Percentiles rank a stretch among this genome's conserved stretches.
phyloP scores from a whole-genome alignment of 1,140 invertebrate genomes.

The Pemphigus obesinymphae region DNA sequence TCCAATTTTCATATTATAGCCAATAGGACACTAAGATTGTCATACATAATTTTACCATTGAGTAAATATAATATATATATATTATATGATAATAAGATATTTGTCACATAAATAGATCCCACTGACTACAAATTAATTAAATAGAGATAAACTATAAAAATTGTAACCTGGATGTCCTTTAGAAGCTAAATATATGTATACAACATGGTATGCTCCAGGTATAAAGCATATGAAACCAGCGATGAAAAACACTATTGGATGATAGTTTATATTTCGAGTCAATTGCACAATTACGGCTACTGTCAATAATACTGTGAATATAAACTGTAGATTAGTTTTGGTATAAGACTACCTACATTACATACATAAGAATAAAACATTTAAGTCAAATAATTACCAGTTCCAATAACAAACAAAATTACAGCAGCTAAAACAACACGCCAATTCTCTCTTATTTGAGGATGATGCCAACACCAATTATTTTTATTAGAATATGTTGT shows the following conservation, averaged over 20 bases:
- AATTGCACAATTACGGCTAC: constrained; percentile 43
- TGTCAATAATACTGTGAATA: constrained; percentile 43
- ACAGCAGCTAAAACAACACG: constrained; percentile 74
- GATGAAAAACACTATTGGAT: constrained; percentile 74
- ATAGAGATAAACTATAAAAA: constrained; percentile 75
- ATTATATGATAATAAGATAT: neutral
- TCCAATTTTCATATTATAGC: neutral
- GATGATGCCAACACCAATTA: constrained; percentile 71
- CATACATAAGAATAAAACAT: neutral
- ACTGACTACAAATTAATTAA: constrained; percentile 59
- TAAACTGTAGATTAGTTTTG: constrained; percentile 1
- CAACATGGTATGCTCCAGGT: constrained; percentile 74
- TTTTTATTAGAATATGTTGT: constrained; percentile 48
- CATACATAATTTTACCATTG: neutral
- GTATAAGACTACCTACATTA: neutral
- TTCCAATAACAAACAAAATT: constrained; percentile 67
- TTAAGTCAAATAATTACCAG: constrained; percentile 56
- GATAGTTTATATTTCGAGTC: constrained; percentile 58
- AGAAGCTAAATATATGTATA: constrained; percentile 77
- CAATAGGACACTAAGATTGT: neutral
- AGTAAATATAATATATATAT: neutral
- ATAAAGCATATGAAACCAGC: constrained; percentile 77
- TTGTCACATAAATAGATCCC: neutral
- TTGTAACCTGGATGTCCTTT: constrained; percentile 73
- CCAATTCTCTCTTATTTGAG: constrained; percentile 79